phyloP scores from a whole-genome alignment of 2,888 invertebrate species.

The Lasioglossum zephyrum region DNA sequence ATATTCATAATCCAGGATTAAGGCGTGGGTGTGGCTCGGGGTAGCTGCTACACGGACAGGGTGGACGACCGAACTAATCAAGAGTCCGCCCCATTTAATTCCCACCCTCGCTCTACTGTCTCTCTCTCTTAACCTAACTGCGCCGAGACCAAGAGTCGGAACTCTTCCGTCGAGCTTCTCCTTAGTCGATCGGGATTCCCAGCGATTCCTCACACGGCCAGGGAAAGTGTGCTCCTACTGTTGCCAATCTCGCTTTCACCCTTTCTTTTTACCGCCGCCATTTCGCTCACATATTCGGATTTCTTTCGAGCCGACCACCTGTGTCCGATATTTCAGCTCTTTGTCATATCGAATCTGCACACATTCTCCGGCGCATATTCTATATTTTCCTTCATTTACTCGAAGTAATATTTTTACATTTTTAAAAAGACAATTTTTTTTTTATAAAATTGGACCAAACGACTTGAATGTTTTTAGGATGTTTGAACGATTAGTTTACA shows the following conservation, averaged over 20 bases:
- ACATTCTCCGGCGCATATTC: too few species aligned
- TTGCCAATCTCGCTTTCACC: neutral
- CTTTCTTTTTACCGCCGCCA: neutral
- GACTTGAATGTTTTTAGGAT: too few species aligned
- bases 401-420: too few species aligned
- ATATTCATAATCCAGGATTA: conserved; percentile 83
- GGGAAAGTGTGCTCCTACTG: neutral
- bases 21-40: conserved; percentile 73
- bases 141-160: conserved; percentile 37
- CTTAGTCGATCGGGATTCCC: conserved; percentile 52
- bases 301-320: too few species aligned
- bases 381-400: too few species aligned
- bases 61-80: conserved; percentile 81
- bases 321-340: too few species aligned
- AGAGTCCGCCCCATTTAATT: conserved; percentile 80
- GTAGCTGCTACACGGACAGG: conserved; percentile 52
- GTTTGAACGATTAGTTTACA: too few species aligned
- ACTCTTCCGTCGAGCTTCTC: conserved; percentile 37
- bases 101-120: conserved; percentile 69
- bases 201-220: conserved; percentile 5
- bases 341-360: too few species aligned
- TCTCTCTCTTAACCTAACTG: conserved; percentile 53
- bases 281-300: neutral
- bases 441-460: too few species aligned
- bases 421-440: too few species aligned